Base-by-base conservation (phyloP, 2,113 vertebrate species). In the Amblyornis subalaris region DNA sequence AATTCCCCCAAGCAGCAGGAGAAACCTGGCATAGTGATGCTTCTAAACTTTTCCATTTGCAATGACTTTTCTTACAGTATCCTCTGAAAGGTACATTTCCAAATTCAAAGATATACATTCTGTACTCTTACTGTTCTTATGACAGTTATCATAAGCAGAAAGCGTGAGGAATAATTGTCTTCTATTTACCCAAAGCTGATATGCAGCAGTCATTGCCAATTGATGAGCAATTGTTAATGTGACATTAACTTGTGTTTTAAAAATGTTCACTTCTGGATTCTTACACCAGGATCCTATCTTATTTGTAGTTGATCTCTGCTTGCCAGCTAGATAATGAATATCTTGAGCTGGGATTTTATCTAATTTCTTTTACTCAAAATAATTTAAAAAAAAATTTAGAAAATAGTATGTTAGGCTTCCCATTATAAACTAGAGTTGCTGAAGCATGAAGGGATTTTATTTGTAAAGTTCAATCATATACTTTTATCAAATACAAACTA, bases 391-490 rank as follows among this genome's bases (percentile, higher is more conserved):
- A 74, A 88, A 40, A 40, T 16, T 25, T 16, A 76, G 55, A 93
- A 93, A 94, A 85, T 51, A 85, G 28, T 40, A 48, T 64, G 54
- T 70, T 95, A 50, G 51, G 33, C 76, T 95, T 94, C 55, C 45
- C 36, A 9, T 84, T 90, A 81, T 66, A 84, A 95, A 83, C 77
- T 55, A 79, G 50, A 95, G 67, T 69, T 87, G 45, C 53, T 89
- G 77, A 83, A 92, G 60, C 22, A 85, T 76, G 57, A 89, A 28
- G 35, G 88, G 79, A 94, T 92, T 86, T 93, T 80, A 87, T 95
- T 67, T 89, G 86, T 94, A 95, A 97, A 96, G 92, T 96, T 94
- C 94, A 94, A 90, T 92, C 60, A 51, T 92, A 94, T 62, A 64
- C 82, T 96, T 94, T 90, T 92, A 92, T 96, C 87, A 94, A 91